Evolutionary conservation across 2,113 vertebrate genomes (phyloP), one percentile per base, ranked within the genome.

Genomic region (Tetrax tetrax): DNA sequence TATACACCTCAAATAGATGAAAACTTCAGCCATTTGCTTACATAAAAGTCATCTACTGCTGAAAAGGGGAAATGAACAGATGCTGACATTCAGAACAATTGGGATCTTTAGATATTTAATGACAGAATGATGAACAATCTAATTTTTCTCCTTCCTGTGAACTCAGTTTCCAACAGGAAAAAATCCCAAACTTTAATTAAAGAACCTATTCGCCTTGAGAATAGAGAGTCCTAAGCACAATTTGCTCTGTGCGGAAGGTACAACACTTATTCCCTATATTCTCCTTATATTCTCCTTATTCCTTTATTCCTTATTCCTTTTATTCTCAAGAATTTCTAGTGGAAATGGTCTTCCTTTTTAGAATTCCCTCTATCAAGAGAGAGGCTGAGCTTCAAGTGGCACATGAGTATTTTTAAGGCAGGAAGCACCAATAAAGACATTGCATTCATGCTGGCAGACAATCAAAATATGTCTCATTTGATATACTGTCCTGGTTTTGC

Each of bases 61-160:
- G 61, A 84, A 79, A 84, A 9, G 45, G 38, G 53, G 51, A 97
- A 96, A 94, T 65, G 38, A 94, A 77, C 74, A 80, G 71, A 90
- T 20, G 60, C n/a, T 51, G 82, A 78, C 75, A 93, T 74, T 80
- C 56, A 80, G 45, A 71, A 78, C 0, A 0, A 93, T 3, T 78
- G 45, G 23, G 24, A 68, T 87, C 16, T 87, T 84, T 35, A 71
- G 65, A 56, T 89, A 89, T 70, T 93, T 93, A 89, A 84, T 28
- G 38, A 84, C 8, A 15, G 61, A 92, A 95, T 63, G 59, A 83
- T 6, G 6, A 95, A 82, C 51, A 72, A 81, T 20, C n/a, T 86
- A 28, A 45, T 91, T 87, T 63, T 94, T 89, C n/a, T 83, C 28
- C 47, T 83, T 75, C 54, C 77, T 88, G 37, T 54, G 51, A 83